Evolutionary conservation across 2,113 vertebrate genomes (phyloP).

Genomic region (Nothoprocta pentlandii): DNA sequence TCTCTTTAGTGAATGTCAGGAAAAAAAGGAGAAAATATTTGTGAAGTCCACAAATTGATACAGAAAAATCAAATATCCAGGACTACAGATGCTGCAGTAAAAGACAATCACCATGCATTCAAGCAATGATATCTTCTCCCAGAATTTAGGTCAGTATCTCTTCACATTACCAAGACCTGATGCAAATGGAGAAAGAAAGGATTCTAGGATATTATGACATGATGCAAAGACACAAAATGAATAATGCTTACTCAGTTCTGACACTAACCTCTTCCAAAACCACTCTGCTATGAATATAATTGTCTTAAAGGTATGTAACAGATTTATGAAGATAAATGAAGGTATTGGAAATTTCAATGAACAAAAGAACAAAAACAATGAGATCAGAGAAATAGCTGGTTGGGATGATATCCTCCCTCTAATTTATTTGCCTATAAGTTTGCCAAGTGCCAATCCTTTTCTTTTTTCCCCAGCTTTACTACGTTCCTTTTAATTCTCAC

Average conservation of each 20-base stretch:
- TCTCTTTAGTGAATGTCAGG: neutral
- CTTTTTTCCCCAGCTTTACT: neutral
- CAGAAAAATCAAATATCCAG: neutral
- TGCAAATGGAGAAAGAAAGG: neutral
- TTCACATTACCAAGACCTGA: neutral
- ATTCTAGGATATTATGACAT: neutral
- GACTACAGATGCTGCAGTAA: neutral
- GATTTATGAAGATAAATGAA: neutral
- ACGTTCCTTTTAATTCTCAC: neutral
- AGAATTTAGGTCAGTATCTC: neutral
- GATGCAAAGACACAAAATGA: neutral
- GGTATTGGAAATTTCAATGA: neutral
- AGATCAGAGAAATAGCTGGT: neutral
- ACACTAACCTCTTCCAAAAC: neutral
- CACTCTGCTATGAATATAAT: neutral
- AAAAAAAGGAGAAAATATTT: neutral
- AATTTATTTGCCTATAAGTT: neutral
- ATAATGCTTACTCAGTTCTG: neutral
- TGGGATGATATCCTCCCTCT: neutral
- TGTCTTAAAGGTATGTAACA: neutral
- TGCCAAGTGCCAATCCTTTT: neutral
- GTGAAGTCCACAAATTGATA: neutral
- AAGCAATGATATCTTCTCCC: neutral
- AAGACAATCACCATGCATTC: neutral
- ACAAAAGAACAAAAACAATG: neutral